Base-by-base conservation (phyloP, 2,888 invertebrate genomes). In the Gisinianus flammeolus region DNA sequence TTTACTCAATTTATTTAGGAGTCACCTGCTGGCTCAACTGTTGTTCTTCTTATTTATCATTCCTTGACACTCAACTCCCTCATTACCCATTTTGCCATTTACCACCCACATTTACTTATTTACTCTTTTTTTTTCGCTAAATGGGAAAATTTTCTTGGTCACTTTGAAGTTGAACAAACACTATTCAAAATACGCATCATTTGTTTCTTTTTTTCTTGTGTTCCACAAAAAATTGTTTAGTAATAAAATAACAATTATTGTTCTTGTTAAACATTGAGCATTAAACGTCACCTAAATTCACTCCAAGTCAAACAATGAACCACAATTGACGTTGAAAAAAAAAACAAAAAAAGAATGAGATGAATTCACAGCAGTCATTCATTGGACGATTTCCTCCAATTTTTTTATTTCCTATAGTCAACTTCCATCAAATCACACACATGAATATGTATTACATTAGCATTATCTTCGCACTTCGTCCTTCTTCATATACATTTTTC, bases 11-110 rank as follows among this genome's bases (percentile, higher is more conserved):
- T 75, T 64, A 69, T 70, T 44, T 12, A 44, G 44, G 44, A 44
- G 44, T 68, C 76, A 62, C 76, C 76, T 70, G 76, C 76, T 76
- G 76, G 28, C 54, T 66, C 33, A 44, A 44, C 66, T 74, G 66
- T 74, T 64, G 64, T 64, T 66, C 62, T 26, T 26, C 5, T 62
- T 62, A 12, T 26, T 26, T 2, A 8, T 28, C 26, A 44, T 44
- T 26, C 66, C 12, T 66, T 66, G 52, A 64, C 74, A 74, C 74
- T 12, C 44, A 64, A 62, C 22, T 44, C 52, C 64, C 44, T 31
- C 30, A 26, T 35, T 33, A 26, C 30, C 52, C 44, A 16, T 16
- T 52, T 52, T 74, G 62, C 66, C 66, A 56, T 71, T 71, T 71
- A 44, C 71, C 71, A 71, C 64, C 64, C 52, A 28, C 64, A 66